Percentiles rank a stretch among this genome's conserved stretches.
These are phyloP conservation scores for Siderastrea radians DNA, from an alignment of 92 coral and sea anemone genomes.

Conservation along the genomic window DNA sequence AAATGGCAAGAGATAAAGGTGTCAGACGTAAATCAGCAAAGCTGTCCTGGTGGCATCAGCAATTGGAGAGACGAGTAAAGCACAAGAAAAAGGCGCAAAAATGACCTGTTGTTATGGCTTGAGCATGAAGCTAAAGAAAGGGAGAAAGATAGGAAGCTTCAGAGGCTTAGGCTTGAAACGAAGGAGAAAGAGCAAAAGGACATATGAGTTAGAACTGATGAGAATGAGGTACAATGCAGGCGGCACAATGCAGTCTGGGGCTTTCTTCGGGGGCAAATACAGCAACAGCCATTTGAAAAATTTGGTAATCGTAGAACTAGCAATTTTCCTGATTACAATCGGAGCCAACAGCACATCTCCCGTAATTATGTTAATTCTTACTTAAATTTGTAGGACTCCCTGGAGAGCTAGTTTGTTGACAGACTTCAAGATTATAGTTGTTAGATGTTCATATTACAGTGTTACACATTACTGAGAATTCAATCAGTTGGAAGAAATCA, in stretches of 20 bases:
- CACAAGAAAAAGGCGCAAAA: constrained; percentile 12
- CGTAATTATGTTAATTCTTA: no score
- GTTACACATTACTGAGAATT: no score
- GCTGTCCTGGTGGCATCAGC: constrained; percentile 15
- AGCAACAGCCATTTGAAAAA: constrained; percentile 26
- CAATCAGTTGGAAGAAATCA: no score
- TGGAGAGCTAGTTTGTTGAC: no score
- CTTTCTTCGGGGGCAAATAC: constrained; percentile 15
- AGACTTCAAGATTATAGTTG: no score
- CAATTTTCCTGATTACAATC: no score
- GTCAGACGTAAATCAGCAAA: constrained; percentile 15
- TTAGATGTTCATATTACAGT: no score
- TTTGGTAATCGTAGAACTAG: constrained; percentile 1
- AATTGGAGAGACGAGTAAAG: constrained; percentile 9
- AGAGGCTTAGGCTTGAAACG: constrained; percentile 33
- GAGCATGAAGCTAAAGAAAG: constrained; percentile 34
- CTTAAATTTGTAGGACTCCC: no score
- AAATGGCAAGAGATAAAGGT: constrained; percentile 12
- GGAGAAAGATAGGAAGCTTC: constrained; percentile 22
- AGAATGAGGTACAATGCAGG: constrained; percentile 8
- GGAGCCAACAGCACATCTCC: no score
- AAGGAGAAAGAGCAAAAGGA: constrained; percentile 26
- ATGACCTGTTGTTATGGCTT: constrained; percentile 12
- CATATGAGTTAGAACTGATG: constrained; percentile 34
- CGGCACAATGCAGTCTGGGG: neutral